Evolutionary conservation across 1,140 invertebrate genomes (phyloP).

Genomic region (Ceratina australensis): DNA sequence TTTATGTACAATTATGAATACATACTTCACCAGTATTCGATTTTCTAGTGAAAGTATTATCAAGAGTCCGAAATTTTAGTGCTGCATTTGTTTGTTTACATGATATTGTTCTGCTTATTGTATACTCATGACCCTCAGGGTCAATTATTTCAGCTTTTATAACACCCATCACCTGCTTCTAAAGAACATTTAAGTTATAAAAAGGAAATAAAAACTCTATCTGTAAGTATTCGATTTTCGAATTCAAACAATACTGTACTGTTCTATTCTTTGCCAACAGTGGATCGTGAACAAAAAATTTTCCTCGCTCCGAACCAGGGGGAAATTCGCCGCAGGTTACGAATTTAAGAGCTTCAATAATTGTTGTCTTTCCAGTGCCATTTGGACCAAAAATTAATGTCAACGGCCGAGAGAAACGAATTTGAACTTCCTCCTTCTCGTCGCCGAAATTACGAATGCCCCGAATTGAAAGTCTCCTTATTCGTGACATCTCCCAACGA

Average conservation of each 20-base stretch:
- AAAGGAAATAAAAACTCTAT: neutral
- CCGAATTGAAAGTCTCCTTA: constrained; percentile 83
- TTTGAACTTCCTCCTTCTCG: constrained; percentile 83
- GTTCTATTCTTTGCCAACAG: constrained; percentile 83
- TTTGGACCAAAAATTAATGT: constrained; percentile 98
- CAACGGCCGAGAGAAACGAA: constrained; percentile 92
- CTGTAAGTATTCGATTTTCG: neutral
- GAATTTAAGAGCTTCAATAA: constrained; percentile 97
- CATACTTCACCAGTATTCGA: constrained; percentile 70
- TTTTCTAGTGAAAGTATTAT: constrained; percentile 82
- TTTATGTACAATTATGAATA: neutral
- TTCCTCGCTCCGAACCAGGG: constrained; percentile 88
- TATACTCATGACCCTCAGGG: constrained; percentile 81
- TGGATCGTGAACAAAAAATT: constrained; percentile 96
- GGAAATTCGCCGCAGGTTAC: constrained; percentile 94
- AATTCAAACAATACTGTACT: constrained; percentile 64
- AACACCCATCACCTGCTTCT: constrained; percentile 77
- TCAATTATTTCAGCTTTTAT: constrained; percentile 80
- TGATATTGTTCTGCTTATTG: constrained; percentile 83
- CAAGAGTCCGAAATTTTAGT: constrained; percentile 84
- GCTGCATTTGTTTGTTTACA: constrained; percentile 81
- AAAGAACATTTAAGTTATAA: constrained; percentile 12
- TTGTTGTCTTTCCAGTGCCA: constrained; percentile 99
- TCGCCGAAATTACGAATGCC: constrained; percentile 95
- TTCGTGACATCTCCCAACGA: constrained; percentile 82